Percentiles rank a stretch among this genome's conserved stretches.
Evolutionary conservation across 2,797 vertebrate genomes (phyloP).

Genomic region (Pteropus rufus): DNA sequence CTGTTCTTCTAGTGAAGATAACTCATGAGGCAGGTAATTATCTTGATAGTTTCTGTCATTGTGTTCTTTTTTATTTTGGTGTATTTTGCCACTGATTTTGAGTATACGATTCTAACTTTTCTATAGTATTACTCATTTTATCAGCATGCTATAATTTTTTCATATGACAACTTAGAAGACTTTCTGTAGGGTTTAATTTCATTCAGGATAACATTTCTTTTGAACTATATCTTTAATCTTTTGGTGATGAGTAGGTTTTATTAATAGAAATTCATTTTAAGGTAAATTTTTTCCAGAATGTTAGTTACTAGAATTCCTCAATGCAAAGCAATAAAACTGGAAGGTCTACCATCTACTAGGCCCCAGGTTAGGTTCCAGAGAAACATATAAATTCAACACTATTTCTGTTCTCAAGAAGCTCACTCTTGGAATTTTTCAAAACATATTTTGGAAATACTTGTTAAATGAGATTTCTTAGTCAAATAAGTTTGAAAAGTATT

Average conservation of each 20-base stretch:
- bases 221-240: not conserved
- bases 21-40: not conserved
- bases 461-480: not conserved
- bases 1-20: not conserved
- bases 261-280: conserved; percentile 33
- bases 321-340: not conserved
- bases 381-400: not conserved
- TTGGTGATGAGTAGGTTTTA: conserved; percentile 20
- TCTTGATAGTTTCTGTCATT: not conserved
- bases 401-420: not conserved
- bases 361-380: not conserved
- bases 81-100: conserved; percentile 17
- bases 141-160: not conserved
- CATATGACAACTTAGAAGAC: not conserved
- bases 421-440: not conserved
- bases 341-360: not conserved
- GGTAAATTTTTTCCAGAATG: not conserved
- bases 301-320: not conserved
- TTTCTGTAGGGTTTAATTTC: conserved; percentile 3
- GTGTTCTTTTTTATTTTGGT: conserved; percentile 10
- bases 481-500: not conserved
- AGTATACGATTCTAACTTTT: not conserved
- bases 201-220: conserved; percentile 29
- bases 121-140: not conserved
- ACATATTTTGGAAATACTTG: not conserved